Percentiles rank a stretch among this genome's conserved stretches.
Conservation (phyloP, 2,888 invertebrate genomes). For the Nebria salina region DNA sequence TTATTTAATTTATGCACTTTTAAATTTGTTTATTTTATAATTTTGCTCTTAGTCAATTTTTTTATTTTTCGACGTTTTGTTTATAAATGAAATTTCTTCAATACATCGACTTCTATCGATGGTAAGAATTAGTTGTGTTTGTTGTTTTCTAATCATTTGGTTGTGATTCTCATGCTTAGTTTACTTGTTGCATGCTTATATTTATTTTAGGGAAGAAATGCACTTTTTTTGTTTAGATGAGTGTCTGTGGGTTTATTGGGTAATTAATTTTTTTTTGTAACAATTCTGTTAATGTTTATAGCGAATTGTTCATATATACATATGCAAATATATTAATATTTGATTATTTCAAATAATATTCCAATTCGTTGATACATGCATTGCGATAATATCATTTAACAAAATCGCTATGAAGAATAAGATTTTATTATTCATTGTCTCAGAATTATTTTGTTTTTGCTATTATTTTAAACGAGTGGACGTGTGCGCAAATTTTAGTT, state of each 20-base stretch:
- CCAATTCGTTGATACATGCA: too few species aligned
- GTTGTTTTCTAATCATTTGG: conserved; percentile 22
- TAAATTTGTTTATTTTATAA: conserved; percentile 23
- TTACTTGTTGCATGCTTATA: conserved; percentile 25
- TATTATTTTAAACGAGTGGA: too few species aligned
- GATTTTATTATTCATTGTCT: too few species aligned
- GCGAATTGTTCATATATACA: neutral
- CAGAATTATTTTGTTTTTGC: too few species aligned
- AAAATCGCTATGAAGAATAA: too few species aligned
- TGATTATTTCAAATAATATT: too few species aligned
- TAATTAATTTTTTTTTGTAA: neutral
- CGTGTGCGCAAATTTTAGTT: too few species aligned
- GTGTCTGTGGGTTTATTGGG: neutral
- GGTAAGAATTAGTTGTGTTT: conserved; percentile 41
- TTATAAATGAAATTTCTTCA: conserved; percentile 28
- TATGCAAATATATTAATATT: neutral
- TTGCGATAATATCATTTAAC: too few species aligned
- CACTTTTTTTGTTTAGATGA: neutral
- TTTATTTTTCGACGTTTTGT: conserved; percentile 35
- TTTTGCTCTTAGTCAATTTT: conserved; percentile 35
- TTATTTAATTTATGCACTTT: neutral
- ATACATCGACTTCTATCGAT: conserved; percentile 38
- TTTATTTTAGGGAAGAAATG: neutral
- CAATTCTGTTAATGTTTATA: neutral
- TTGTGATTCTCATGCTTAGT: conserved; percentile 12